Percentiles rank a stretch among this genome's conserved stretches.
Evolutionary conservation across 35 echinoderm and acorn worm genomes (phyloP).

Genomic region (Heliocidaris tuberculata): DNA sequence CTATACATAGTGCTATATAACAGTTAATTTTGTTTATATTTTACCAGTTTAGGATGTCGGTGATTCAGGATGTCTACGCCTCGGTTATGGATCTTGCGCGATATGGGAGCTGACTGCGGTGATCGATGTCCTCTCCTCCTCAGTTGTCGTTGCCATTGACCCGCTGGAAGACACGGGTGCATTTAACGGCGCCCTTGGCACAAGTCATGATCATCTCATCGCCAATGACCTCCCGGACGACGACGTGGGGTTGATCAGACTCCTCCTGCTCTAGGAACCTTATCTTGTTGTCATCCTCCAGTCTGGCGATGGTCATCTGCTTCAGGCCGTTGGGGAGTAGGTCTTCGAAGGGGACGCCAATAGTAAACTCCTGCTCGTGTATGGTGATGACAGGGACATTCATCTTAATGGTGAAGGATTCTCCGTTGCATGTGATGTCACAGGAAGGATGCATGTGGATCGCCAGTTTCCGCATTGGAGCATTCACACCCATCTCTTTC

Average conservation of each 20-base stretch:
- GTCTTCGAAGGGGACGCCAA: conserved; percentile 89
- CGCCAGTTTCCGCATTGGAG: conserved; percentile 82
- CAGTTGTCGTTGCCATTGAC: not conserved
- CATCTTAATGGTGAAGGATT: conserved; percentile 90
- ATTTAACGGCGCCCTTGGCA: conserved; percentile 69
- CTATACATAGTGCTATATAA: too few relatives aligned
- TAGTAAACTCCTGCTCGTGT: conserved; percentile 84
- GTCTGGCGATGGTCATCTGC: conserved; percentile 66
- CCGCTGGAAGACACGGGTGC: conserved; percentile 83
- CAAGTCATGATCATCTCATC: conserved; percentile 96
- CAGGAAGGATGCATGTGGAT: conserved; percentile 85
- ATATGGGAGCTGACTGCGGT: conserved; percentile 21
- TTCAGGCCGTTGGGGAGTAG: conserved; percentile 87
- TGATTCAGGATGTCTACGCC: not conserved
- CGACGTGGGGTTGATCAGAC: conserved; percentile 75
- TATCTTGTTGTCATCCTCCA: conserved; percentile 84
- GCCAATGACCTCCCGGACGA: conserved; percentile 75
- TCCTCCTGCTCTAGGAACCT: conserved; percentile 68
- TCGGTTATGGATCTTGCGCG: not conserved
- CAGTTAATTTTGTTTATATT: too few relatives aligned
- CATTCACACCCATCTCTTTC: conserved; percentile 81
- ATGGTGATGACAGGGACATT: conserved; percentile 92
- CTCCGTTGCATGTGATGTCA: conserved; percentile 63
- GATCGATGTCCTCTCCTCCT: not conserved
- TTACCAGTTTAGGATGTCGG: too few relatives aligned